Conservation (phyloP, 2,888 invertebrate genomes). For the Athetis lepigone region DNA sequence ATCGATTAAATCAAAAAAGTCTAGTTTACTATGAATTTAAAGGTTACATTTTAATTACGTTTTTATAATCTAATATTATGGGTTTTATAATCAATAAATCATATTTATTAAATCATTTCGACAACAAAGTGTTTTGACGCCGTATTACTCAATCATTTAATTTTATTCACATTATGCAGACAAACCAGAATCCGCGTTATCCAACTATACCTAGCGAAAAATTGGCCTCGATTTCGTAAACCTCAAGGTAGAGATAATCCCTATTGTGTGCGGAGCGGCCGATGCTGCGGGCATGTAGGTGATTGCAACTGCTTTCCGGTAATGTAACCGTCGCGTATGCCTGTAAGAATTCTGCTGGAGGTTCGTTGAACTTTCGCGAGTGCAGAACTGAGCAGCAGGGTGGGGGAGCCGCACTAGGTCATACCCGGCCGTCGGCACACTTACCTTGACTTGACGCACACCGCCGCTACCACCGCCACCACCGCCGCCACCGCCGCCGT, state of each 20-base stretch:
- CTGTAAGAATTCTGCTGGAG: constrained; percentile 88
- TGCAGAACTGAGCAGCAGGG: constrained; percentile 86
- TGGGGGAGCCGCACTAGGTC: constrained; percentile 89
- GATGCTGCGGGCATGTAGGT: constrained; percentile 70
- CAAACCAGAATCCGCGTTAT: constrained; percentile 35
- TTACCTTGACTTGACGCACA: constrained; percentile 89
- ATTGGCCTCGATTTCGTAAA: constrained; percentile 46
- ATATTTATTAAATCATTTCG: constrained; percentile 6
- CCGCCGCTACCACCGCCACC: constrained; percentile 64
- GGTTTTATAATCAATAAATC: too few species aligned
- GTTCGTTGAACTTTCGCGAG: constrained; percentile 90
- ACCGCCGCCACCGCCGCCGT: constrained; percentile 64
- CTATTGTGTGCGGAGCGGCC: constrained; percentile 49
- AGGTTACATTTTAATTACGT: too few species aligned
- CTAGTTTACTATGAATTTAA: too few species aligned
- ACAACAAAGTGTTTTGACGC: constrained; percentile 6
- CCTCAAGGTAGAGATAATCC: constrained; percentile 33
- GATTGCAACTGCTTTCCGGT: constrained; percentile 89
- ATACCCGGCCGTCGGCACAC: constrained; percentile 89
- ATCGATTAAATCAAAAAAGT: too few species aligned
- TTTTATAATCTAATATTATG: too few species aligned
- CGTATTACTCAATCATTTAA: constrained; percentile 48
- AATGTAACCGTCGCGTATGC: constrained; percentile 89
- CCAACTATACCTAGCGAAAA: constrained; percentile 37
- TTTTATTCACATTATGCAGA: constrained; percentile 40